phyloP scores from a whole-genome alignment of 2,797 vertebrate species.

The Phylloscopus collybita region DNA sequence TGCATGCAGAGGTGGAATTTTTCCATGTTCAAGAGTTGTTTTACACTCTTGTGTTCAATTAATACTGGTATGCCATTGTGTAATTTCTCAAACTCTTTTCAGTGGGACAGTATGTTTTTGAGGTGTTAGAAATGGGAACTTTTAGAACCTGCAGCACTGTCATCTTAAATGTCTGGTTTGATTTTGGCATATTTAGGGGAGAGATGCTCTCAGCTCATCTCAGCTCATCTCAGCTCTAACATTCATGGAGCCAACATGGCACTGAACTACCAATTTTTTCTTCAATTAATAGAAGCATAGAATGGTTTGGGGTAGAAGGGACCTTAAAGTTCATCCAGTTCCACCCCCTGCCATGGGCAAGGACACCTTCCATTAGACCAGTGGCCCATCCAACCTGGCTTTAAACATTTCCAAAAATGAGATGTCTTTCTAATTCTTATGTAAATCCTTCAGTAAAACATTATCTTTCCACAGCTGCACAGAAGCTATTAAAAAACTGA shows the following conservation, averaged over 20 bases:
- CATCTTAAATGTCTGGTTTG: not conserved
- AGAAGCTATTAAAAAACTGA: not conserved
- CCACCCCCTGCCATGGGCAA: not conserved
- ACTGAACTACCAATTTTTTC: not conserved
- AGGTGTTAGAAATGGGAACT: not conserved
- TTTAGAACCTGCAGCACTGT: not conserved
- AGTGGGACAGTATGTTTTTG: not conserved
- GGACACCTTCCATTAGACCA: not conserved
- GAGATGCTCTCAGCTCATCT: not conserved
- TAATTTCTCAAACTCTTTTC: not conserved
- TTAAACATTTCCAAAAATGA: not conserved
- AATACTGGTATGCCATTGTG: not conserved
- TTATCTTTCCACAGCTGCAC: not conserved
- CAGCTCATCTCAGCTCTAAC: not conserved
- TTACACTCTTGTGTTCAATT: not conserved
- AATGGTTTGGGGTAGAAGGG: not conserved
- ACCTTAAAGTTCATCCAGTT: not conserved
- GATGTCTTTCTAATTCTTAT: not conserved
- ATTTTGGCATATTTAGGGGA: not conserved
- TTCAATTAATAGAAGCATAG: not conserved
- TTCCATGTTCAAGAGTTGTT: not conserved
- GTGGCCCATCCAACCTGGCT: not conserved
- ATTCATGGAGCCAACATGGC: not conserved
- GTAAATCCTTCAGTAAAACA: not conserved
- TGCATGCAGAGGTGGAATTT: not conserved